Conservation (phyloP, 2,888 invertebrate species). For the Aromia moschata region DNA sequence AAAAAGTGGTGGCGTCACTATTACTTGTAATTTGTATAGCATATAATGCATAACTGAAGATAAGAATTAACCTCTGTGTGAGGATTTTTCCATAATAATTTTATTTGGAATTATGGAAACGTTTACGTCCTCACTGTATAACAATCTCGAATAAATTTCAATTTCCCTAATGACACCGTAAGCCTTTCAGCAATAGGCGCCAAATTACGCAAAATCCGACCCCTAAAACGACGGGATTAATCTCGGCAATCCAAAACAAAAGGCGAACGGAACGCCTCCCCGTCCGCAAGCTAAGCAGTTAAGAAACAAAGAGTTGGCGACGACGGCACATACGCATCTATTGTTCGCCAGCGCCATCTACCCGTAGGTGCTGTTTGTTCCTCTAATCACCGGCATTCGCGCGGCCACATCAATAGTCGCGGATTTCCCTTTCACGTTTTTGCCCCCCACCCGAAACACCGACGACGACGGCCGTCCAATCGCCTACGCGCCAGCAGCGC, state of each 20-base stretch:
- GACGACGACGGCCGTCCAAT: background rate
- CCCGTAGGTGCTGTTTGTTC: conserved; percentile 22
- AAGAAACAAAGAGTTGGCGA: conserved; percentile 10
- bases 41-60: too few species aligned
- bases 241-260: background rate
- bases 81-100: too few species aligned
- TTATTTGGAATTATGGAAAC: too few species aligned
- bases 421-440: conserved; percentile 13
- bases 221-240: background rate
- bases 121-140: too few species aligned
- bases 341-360: conserved; percentile 15
- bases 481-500: background rate
- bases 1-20: too few species aligned
- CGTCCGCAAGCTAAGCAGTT: background rate
- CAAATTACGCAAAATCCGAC: too few species aligned
- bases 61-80: too few species aligned
- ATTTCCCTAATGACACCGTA: too few species aligned
- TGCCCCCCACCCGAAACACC: conserved; percentile 5
- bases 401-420: conserved; percentile 22
- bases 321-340: conserved; percentile 5
- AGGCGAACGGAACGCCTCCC: background rate
- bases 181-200: too few species aligned
- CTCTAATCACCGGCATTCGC: conserved; percentile 27
- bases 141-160: too few species aligned
- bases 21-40: too few species aligned